These are phyloP conservation scores for Neolamprologus modestus DNA, from an alignment of 2,113 vertebrate genomes.

Conservation along the genomic window DNA sequence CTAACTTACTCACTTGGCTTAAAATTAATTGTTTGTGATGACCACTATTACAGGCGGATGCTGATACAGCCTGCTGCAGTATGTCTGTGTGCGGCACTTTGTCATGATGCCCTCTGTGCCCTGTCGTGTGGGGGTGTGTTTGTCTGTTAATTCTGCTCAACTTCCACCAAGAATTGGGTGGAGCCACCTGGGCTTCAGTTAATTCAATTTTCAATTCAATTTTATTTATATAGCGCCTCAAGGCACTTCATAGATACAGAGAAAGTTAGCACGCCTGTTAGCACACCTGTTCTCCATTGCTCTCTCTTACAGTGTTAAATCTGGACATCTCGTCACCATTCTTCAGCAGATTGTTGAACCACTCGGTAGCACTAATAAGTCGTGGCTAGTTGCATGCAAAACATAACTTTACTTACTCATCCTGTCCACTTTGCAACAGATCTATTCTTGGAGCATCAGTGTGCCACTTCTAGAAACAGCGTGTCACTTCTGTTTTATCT, in stretches of 20 bases:
- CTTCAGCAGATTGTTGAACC: not conserved
- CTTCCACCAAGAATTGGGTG: not conserved
- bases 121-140: not conserved
- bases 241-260: no score
- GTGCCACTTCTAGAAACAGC: not conserved
- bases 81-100: accelerated
- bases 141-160: not conserved
- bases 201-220: no score
- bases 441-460: not conserved
- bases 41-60: not conserved
- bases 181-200: not conserved
- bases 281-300: not conserved
- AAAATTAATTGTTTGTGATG: not conserved
- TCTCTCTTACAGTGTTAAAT: not conserved
- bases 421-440: not conserved
- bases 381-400: not conserved
- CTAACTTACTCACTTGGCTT: not conserved
- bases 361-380: not conserved
- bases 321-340: not conserved
- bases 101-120: not conserved
- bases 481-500: not conserved
- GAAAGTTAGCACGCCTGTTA: no score
- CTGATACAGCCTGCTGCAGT: not conserved
- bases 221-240: no score
- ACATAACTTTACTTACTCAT: not conserved